Evolutionary conservation across 2,113 vertebrate genomes (phyloP).

Genomic region (Sclerurus mexicanus): DNA sequence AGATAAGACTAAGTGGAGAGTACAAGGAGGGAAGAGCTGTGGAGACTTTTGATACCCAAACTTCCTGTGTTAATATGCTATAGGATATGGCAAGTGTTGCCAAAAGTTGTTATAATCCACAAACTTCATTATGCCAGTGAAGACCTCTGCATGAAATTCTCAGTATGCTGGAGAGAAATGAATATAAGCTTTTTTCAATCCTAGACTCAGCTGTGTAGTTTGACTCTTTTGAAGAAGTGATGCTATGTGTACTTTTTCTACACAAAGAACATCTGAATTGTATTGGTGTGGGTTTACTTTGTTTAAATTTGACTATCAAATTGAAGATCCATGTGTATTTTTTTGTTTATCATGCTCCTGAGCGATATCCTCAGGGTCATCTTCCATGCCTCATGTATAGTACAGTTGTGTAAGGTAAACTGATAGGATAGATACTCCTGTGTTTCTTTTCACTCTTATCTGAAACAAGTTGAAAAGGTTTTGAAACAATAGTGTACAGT

Average conservation of each 20-base stretch:
- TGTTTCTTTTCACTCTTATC: background rate
- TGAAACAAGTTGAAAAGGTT: background rate
- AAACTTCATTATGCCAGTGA: background rate
- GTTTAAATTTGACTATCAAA: background rate
- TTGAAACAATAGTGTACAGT: background rate
- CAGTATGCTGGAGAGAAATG: background rate
- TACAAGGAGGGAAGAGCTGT: background rate
- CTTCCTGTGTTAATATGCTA: background rate
- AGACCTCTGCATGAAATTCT: background rate
- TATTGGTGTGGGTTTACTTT: background rate
- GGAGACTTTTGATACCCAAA: background rate
- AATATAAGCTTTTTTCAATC: background rate
- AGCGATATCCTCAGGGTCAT: background rate
- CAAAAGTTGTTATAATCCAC: too few species aligned
- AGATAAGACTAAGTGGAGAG: background rate
- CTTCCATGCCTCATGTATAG: background rate
- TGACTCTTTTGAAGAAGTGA: background rate
- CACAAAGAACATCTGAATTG: background rate
- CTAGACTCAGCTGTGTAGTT: background rate
- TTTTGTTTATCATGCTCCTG: background rate
- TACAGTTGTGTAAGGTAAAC: background rate
- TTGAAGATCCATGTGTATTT: background rate
- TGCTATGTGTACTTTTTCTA: background rate
- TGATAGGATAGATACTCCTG: background rate
- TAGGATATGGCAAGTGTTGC: background rate